A percentile compares a stretch with the other conserved stretches of the same genome.
These are phyloP conservation scores for Choreutis nemorana DNA, from an alignment of 2,888 invertebrate species.

Conservation along the genomic window DNA sequence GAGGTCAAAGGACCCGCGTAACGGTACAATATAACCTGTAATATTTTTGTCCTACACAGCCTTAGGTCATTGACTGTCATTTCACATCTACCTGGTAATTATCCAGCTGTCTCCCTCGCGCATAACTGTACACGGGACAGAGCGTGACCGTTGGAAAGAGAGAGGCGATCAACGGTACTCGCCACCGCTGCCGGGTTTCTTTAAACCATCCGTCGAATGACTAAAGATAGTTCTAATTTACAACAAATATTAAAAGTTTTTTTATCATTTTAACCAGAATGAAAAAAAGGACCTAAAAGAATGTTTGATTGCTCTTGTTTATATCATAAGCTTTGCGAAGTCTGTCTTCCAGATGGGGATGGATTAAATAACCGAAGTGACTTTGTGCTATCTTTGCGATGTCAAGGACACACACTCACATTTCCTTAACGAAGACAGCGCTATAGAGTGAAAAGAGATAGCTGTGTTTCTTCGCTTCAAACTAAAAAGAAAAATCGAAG, in stretches of 20 bases:
- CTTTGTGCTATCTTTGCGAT: no score
- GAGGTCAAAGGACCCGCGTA: constrained; percentile 37
- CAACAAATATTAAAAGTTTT: no score
- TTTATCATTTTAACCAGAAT: no score
- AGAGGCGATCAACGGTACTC: constrained; percentile 38
- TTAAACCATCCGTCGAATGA: no score
- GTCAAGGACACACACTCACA: constrained; percentile 53
- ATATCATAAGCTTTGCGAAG: no score
- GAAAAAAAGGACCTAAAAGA: no score
- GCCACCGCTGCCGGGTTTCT: constrained; percentile 27
- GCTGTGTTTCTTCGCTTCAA: constrained; percentile 20
- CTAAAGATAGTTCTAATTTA: no score
- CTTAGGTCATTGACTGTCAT: constrained; percentile 56
- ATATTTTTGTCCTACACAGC: constrained; percentile 44
- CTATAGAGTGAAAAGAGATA: constrained; percentile 23
- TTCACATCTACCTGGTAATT: constrained; percentile 38
- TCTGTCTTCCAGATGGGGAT: no score
- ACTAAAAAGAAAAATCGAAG: constrained; percentile 30
- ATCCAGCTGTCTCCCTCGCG: constrained; percentile 24
- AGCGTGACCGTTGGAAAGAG: constrained; percentile 22
- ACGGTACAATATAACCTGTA: constrained; percentile 38
- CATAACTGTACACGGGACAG: constrained; percentile 10
- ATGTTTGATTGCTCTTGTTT: no score
- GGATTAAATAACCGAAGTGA: no score
- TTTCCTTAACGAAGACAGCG: constrained; percentile 24